A percentile compares a stretch with the other conserved stretches of the same genome.
phyloP scores from a whole-genome alignment of 2,113 vertebrate species.

The Mirounga angustirostris region DNA sequence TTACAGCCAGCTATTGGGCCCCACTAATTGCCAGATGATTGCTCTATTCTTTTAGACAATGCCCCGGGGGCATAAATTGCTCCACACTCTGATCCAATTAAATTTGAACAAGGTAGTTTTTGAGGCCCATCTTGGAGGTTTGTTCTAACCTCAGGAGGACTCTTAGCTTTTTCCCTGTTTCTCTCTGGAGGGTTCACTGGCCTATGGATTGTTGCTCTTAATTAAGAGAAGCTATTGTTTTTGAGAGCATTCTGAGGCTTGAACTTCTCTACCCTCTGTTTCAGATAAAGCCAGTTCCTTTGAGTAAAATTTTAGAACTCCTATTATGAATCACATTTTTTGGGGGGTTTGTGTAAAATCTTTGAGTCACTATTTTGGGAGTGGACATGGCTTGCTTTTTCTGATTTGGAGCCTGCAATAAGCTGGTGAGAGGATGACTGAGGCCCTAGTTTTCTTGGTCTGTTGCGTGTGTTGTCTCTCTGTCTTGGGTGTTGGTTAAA shows the following conservation, averaged over 20 bases:
- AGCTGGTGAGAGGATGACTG: not conserved
- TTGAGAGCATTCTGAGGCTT: slow-evolving; percentile 25
- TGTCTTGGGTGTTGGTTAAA: not conserved
- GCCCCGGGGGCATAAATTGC: not conserved
- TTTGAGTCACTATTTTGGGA: not conserved
- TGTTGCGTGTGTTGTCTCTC: not conserved
- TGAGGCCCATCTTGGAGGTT: not conserved
- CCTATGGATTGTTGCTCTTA: slow-evolving; percentile 49
- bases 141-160: slow-evolving; percentile 16
- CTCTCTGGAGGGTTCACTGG: not conserved
- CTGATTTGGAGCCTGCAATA: not conserved
- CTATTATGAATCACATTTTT: not conserved
- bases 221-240: slow-evolving; percentile 28
- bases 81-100: slow-evolving; percentile 46
- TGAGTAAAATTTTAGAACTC: slow-evolving; percentile 17
- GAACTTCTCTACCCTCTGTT: slow-evolving; percentile 30
- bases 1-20: not conserved
- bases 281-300: slow-evolving; percentile 23
- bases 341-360: not conserved
- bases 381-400: not conserved
- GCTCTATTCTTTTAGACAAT: not conserved
- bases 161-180: not conserved
- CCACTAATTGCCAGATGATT: not conserved
- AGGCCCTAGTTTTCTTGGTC: not conserved
- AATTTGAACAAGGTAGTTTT: slow-evolving; percentile 2